Evolutionary conservation across 2,888 invertebrate genomes (phyloP), one percentile per base, ranked within the genome.

Genomic region (Leptura quadrifasciata): DNA sequence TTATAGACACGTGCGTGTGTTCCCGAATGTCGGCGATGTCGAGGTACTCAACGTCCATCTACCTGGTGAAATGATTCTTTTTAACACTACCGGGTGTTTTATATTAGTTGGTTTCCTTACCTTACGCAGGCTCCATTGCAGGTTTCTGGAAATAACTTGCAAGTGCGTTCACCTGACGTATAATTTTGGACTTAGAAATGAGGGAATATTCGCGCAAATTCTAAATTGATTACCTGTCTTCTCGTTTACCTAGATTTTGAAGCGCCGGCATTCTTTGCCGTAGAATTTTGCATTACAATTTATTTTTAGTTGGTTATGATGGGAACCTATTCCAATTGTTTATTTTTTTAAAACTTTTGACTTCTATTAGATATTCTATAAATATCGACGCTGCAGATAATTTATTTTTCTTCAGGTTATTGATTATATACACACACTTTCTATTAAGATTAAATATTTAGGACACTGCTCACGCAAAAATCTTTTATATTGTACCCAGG

Each of bases 1-100:
- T 89, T 89, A 89, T 89, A 89, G 89, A 86, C 89, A 89, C 88
- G 77, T 73, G 76, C 81, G 81, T 77, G 75, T 72, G 55, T 67
- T 70, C 68, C 72, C 79, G 78, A 80, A 74, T 39, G 61, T 65
- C 65, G 67, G 60, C 79, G 78, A 76, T 72, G 60, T 68, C 58
- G 68, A 76, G 77, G 76, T 67, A 72, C 76, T 60, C 58, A 55
- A 35, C 61, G 63, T 70, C 73, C 57, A 61, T 74, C 65, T 76
- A 78, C 78, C 76, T 75, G 76, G 61, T 71, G 72, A 74, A 78
- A 76, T 76, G 57, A 74, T 76, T 76, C 70, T 75, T 77, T 75
- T 69, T 52, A 35, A 21, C 27, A 24, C 39, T 57, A 65, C 71
- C 60, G 60, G 27, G 27, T 47, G 71, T 68, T 77, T 77, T 64